Base-by-base conservation (phyloP, 2,888 invertebrate species). In the Ernsta delagoae region DNA sequence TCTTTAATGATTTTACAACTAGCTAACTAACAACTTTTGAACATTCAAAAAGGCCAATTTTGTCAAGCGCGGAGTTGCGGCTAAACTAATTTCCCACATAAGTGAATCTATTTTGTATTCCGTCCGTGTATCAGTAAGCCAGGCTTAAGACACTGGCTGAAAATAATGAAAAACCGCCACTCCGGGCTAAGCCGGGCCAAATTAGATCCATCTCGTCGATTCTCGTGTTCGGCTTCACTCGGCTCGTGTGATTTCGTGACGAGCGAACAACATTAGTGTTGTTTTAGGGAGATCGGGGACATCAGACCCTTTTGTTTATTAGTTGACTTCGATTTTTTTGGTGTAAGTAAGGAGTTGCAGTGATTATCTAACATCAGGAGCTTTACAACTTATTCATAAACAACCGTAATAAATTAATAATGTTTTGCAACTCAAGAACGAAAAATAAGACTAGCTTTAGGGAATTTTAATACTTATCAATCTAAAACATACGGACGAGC, bases 111-210 rank as follows among this genome's bases (percentile, higher is more conserved):
- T 39, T 68, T 62, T 12, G 56, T 68, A 68, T 68, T 68, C 67
- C 8, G 56, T n/a, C 56, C 72, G 75, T 76, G 78, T 73, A 76
- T 66, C 73, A 59, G 75, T 83, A 83, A 85, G 83, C 86, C 81
- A 48, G 71, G 83, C 85, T 89, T 89, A 88, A 88, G 88, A 86
- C 84, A 87, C 83, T 82, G 83, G 81, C 80, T 77, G 81, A 82
- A 86, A 88, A 89, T 88, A 88, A 89, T 88, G 89, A 89, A 90
- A 90, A 90, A 88, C 79, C 82, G 36, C 78, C 82, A 81, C 82
- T 69, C 71, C 70, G 67, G 74, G 72, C 75, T 88, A 86, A 89
- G 83, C 87, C 82, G 73, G 76, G 77, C 83, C 85, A 87, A 88
- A 90, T 90, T 89, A 89, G 85, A 87, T 85, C 82, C 62, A 68